These are phyloP conservation scores for Trachelus troglodyta DNA, from an alignment of 2,888 invertebrate genomes.

Conservation along the genomic window DNA sequence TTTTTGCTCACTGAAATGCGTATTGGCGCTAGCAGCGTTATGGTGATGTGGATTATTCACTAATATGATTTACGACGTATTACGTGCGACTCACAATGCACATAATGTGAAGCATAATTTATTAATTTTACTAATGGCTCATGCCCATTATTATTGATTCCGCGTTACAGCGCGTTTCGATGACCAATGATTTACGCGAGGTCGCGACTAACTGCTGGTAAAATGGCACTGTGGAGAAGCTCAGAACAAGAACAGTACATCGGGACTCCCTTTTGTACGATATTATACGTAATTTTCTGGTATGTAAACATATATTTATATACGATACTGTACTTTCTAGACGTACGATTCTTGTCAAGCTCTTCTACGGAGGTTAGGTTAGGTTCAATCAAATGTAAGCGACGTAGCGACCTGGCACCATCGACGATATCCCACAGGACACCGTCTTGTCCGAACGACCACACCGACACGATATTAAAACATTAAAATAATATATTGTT, in stretches of 20 bases:
- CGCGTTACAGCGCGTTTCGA: slow-evolving; percentile 49
- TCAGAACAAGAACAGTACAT: not conserved
- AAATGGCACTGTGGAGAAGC: slow-evolving; percentile 43
- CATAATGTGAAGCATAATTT: slow-evolving; percentile 67
- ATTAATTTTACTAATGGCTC: slow-evolving; percentile 67
- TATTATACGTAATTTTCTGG: slow-evolving; percentile 2
- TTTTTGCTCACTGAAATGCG: slow-evolving; percentile 55
- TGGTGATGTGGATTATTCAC: slow-evolving; percentile 67
- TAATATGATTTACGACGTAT: slow-evolving; percentile 66
- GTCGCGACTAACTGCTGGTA: slow-evolving; percentile 60
- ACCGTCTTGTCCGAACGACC: slow-evolving; percentile 62
- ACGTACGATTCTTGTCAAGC: not conserved
- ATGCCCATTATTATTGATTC: slow-evolving; percentile 67
- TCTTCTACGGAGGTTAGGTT: not conserved
- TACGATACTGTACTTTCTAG: not conserved
- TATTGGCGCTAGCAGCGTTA: slow-evolving; percentile 51
- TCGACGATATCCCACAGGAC: slow-evolving; percentile 43
- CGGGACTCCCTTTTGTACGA: not conserved
- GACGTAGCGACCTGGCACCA: slow-evolving; percentile 18
- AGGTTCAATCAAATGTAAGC: not conserved
- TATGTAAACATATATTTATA: slow-evolving; percentile 8
- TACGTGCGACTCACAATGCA: slow-evolving; percentile 64
- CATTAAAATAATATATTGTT: slow-evolving; percentile 64
- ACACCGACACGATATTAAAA: slow-evolving; percentile 64
- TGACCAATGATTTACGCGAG: slow-evolving; percentile 62